Evolutionary conservation across 2,797 vertebrate genomes (phyloP).

Genomic region (Enteromius unitaeniatus): DNA sequence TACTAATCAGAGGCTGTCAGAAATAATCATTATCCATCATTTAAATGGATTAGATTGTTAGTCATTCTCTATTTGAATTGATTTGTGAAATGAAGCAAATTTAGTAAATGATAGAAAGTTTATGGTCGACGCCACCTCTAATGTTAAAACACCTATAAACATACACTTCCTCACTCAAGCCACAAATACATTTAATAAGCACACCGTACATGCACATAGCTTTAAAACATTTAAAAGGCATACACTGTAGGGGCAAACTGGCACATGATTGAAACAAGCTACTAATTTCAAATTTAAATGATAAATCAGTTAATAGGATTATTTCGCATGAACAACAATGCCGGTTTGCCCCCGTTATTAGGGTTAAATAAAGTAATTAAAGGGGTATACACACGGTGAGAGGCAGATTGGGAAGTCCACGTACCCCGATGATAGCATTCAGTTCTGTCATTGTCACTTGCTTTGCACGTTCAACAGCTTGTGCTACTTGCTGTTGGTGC

Average conservation of each 20-base stretch:
- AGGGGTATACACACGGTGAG: conserved; percentile 93
- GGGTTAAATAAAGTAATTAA: conserved; percentile 85
- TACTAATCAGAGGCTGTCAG: background rate
- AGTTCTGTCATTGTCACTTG: conserved; percentile 99
- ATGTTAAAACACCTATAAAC: background rate
- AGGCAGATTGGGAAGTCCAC: conserved; percentile 94
- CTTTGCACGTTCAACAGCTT: conserved; percentile 98
- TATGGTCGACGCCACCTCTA: background rate
- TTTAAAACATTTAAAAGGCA: conserved; percentile 51
- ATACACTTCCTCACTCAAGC: background rate
- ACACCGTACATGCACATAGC: conserved; percentile 28
- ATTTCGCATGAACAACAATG: conserved; percentile 37
- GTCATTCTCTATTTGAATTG: background rate
- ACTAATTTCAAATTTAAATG: background rate
- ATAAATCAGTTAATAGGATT: background rate
- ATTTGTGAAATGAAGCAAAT: background rate
- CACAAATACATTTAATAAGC: conserved; percentile 22
- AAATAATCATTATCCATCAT: background rate
- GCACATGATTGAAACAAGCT: conserved; percentile 38
- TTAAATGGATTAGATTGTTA: background rate
- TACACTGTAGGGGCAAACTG: conserved; percentile 61
- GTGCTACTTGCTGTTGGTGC: conserved; percentile 99
- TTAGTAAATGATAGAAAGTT: background rate
- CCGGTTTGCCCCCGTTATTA: conserved; percentile 71
- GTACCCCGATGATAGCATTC: conserved; percentile 99